Conservation (phyloP, 2,888 invertebrate species). For the Ceramica pisi region DNA sequence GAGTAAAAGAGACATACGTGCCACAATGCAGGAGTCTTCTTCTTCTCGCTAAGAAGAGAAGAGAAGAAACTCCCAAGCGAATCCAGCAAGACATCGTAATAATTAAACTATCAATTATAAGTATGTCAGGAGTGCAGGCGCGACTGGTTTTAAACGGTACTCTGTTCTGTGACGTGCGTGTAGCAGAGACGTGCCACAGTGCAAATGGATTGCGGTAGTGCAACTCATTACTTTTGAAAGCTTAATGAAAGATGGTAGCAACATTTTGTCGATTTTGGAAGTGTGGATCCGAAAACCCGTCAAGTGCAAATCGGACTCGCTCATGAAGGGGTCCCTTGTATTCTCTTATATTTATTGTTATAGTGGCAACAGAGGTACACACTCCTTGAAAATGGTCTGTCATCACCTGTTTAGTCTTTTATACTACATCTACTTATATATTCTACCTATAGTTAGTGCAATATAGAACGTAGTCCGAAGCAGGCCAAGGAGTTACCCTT, state of each 20-base stretch:
- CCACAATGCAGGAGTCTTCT: no score
- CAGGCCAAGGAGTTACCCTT: no score
- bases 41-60: no score
- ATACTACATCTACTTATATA: no score
- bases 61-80: background rate
- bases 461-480: no score
- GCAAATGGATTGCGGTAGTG: constrained; percentile 29
- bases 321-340: no score
- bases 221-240: constrained; percentile 8
- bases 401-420: no score
- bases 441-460: no score
- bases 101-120: constrained; percentile 50
- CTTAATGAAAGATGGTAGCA: background rate
- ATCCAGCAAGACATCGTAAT: background rate
- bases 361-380: no score
- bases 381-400: no score
- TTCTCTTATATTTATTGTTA: no score
- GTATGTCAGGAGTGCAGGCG: constrained; percentile 59
- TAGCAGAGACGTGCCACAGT: constrained; percentile 26
- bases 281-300: background rate
- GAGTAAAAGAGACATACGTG: no score
- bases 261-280: background rate
- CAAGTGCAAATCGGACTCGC: background rate
- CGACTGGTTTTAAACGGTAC: constrained; percentile 63
- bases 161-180: constrained; percentile 45